Evolutionary conservation across 1,140 invertebrate species (phyloP), one percentile per base, ranked within the genome.

Genomic region (Pachypeltis micranthus): DNA sequence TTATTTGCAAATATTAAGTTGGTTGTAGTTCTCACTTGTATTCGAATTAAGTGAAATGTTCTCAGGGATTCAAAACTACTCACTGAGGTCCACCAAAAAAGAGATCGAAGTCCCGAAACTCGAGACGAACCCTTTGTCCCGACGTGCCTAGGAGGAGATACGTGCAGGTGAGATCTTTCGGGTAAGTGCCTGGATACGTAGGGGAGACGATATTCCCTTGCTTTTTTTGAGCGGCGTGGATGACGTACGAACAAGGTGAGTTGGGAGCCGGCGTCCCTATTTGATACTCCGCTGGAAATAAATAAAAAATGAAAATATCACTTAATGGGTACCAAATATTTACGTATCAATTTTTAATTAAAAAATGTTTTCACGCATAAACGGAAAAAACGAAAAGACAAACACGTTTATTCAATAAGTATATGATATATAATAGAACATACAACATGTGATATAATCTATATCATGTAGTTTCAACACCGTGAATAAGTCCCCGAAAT

Each of bases 81-180:
- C 80, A 98, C 95, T 99, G 96, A 71, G 93, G 87, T 69, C 96
- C 96, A 68, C 96, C 96, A 78, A 92, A 97, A 79, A 96, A 98
- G 60, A 99, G 83, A 77, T 98, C 95, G 78, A 99, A 98, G 78
- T 99, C 96, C 69, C 92, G 82, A 80, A 99, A 99, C 77, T 94
- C 93, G 65, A 99, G 80, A 65, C 93, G 85, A 67, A 99, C 90
- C 70, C 97, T 80, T 77, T 99, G 91, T 61, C 88, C 86, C 25
- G 81, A 80, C 69, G 83, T 82, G n/a, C 96, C 96, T 68, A 90
- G 82, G 76, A 99, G 93, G 75, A 90, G 85, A 78, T 97, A 98
- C 74, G 83, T 86, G 80, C 95, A 98, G 67, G 81, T 81, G 65
- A 96, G 81, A 76, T 94, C 90, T 76, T 98, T 98, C 63, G 96